Conservation (phyloP, 2,113 vertebrate genomes). For the Reinhardtius hippoglossoides region DNA sequence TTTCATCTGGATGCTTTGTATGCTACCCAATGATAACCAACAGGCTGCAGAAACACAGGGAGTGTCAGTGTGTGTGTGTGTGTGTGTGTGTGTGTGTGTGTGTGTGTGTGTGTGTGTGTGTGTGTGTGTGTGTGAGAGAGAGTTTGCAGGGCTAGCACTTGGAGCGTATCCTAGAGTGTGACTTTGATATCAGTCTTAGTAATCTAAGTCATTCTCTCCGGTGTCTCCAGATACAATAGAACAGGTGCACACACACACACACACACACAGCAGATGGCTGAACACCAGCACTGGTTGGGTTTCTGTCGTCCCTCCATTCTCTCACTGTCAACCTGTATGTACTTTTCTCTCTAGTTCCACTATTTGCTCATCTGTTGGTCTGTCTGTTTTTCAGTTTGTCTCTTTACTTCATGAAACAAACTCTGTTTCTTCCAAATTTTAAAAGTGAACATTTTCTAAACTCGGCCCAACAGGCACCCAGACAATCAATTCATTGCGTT, state of each 20-base stretch:
- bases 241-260: constrained; percentile 20
- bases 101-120: constrained; percentile 33
- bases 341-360: background rate
- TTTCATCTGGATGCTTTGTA: constrained; percentile 52
- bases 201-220: background rate
- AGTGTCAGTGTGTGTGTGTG: constrained; percentile 21
- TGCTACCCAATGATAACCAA: constrained; percentile 49
- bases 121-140: background rate
- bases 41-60: constrained; percentile 32
- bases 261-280: background rate
- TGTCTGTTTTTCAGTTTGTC: no score
- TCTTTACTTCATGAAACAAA: no score
- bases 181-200: background rate
- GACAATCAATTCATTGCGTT: no score
- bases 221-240: background rate
- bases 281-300: background rate
- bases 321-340: constrained; percentile 30
- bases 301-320: constrained; percentile 52
- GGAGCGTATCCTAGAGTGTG: constrained; percentile 18
- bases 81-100: constrained; percentile 22
- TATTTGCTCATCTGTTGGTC: no score
- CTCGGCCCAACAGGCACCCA: no score
- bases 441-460: no score
- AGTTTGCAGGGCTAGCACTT: constrained; percentile 19
- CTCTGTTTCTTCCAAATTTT: no score